phyloP scores from a whole-genome alignment of 2,888 invertebrate species.

The Venusia cambrica region DNA sequence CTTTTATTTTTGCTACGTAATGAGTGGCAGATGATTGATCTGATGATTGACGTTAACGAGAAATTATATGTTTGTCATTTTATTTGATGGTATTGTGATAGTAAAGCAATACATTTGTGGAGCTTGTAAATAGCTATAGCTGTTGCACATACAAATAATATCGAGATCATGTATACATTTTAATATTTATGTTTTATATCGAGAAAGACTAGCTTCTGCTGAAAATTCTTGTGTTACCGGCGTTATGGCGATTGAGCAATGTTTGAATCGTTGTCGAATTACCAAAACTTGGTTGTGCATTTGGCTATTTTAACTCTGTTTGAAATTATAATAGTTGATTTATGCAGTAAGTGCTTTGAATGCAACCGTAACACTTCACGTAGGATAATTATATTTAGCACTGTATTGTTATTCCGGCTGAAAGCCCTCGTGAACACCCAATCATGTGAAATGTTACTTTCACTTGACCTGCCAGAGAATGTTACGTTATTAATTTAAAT shows the following conservation, averaged over 20 bases:
- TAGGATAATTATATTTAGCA: constrained; percentile 48
- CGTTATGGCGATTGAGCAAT: constrained; percentile 43
- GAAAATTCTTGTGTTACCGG: constrained; percentile 36
- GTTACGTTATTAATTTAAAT: constrained; percentile 65
- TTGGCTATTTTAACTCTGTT: constrained; percentile 28
- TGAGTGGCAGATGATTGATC: too few relatives aligned
- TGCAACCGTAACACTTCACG: constrained; percentile 44
- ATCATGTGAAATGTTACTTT: constrained; percentile 38
- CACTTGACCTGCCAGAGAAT: constrained; percentile 67
- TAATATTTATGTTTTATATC: constrained; percentile 39
- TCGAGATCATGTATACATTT: constrained; percentile 44
- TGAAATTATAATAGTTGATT: constrained; percentile 13
- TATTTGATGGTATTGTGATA: constrained; percentile 48
- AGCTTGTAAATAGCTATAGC: constrained; percentile 56
- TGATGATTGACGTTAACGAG: too few relatives aligned
- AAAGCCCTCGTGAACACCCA: constrained; percentile 36
- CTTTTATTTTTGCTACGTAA: constrained; percentile 12
- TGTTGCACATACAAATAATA: constrained; percentile 38
- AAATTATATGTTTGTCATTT: constrained; percentile 16
- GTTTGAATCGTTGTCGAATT: constrained; percentile 68
- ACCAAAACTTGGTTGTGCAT: constrained; percentile 53
- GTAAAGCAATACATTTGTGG: constrained; percentile 43
- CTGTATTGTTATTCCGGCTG: constrained; percentile 56
- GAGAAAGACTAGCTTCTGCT: constrained; percentile 30
- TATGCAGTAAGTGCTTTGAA: constrained; percentile 27